Evolutionary conservation across 2,113 vertebrate species (phyloP).

Genomic region (Lichenostomus cassidix): DNA sequence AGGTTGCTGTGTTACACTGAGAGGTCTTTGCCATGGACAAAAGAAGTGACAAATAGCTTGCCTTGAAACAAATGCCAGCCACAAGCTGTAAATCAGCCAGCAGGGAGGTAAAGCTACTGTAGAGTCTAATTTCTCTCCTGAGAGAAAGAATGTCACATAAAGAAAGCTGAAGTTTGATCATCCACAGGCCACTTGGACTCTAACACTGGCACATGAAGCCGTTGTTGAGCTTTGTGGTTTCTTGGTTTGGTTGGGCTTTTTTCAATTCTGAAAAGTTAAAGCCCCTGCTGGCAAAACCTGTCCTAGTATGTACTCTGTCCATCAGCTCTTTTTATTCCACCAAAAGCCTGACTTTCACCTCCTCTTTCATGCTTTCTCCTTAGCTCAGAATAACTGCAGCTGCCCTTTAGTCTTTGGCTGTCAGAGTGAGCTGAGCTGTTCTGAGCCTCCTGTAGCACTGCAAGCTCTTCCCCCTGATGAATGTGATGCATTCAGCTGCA

Average conservation of each 20-base stretch:
- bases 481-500: not conserved
- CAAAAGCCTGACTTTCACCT: not conserved
- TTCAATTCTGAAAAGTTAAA: not conserved
- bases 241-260: not conserved
- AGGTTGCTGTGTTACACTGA: not conserved
- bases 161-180: conserved; percentile 11
- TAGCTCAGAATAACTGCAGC: not conserved
- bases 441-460: not conserved
- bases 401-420: not conserved
- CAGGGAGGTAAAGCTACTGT: not conserved
- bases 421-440: not conserved
- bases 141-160: not conserved
- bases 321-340: not conserved
- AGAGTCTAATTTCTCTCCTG: not conserved
- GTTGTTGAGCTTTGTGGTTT: not conserved
- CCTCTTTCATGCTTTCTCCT: not conserved
- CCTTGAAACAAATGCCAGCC: not conserved
- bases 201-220: not conserved
- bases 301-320: not conserved
- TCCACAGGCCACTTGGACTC: not conserved
- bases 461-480: not conserved
- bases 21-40: not conserved
- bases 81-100: conserved; percentile 31
- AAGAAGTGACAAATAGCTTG: conserved; percentile 16
- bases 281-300: not conserved